Conservation (phyloP, 2,888 invertebrate genomes). For the Hetaerina titia region DNA sequence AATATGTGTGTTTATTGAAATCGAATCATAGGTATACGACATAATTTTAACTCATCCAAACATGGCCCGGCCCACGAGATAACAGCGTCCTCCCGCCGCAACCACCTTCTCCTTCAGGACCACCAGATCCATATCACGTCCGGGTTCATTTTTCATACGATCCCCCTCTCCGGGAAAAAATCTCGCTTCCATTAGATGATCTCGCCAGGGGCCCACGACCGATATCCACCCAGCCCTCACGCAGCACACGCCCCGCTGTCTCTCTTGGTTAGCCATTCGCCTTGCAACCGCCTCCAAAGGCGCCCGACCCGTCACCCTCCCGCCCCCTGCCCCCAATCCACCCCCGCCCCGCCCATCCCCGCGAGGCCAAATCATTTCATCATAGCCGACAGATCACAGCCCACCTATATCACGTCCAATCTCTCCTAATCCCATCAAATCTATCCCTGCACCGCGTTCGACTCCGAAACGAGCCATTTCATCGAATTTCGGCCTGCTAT, state of each 20-base stretch:
- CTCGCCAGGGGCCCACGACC: no score
- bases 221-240: not conserved
- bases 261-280: not conserved
- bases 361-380: slow-evolving; percentile 2
- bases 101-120: not conserved
- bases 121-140: not conserved
- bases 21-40: no score
- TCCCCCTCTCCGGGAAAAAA: not conserved
- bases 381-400: slow-evolving; percentile 21
- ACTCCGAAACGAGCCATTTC: slow-evolving; percentile 32
- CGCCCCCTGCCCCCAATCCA: not conserved
- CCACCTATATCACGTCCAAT: slow-evolving; percentile 23
- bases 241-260: not conserved
- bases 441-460: not conserved
- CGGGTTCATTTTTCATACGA: not conserved
- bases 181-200: not conserved
- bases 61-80: no score
- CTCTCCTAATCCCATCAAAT: slow-evolving; percentile 21
- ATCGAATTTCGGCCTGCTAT: slow-evolving; percentile 7
- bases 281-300: not conserved
- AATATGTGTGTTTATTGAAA: no score
- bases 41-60: no score
- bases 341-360: not conserved
- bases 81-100: not conserved
- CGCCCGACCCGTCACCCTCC: not conserved